Percentiles rank a stretch among this genome's conserved stretches.
Conservation (phyloP, 2,797 vertebrate species). For the Emys orbicularis region DNA sequence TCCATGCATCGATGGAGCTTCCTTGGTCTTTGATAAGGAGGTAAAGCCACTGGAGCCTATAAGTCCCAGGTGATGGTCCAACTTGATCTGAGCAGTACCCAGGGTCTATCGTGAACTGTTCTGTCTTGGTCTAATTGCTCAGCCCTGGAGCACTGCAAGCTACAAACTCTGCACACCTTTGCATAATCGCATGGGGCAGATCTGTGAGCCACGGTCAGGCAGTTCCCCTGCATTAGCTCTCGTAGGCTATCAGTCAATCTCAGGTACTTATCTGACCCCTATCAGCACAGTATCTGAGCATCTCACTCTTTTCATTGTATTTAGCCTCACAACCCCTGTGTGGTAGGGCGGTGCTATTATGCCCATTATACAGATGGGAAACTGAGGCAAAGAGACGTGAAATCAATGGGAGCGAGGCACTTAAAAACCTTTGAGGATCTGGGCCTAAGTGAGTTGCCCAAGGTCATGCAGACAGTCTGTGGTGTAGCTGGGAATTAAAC, state of each 20-base stretch:
- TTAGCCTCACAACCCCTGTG: not conserved
- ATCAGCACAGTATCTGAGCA: accelerated
- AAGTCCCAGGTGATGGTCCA: not conserved
- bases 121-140: not conserved
- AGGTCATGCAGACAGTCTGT: not conserved
- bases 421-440: too few relatives aligned
- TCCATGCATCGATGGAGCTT: not conserved
- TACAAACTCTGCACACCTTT: not conserved
- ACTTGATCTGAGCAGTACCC: accelerated
- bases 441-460: not conserved
- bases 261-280: accelerated
- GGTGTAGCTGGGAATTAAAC: not conserved
- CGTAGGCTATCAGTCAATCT: not conserved
- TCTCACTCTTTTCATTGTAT: not conserved
- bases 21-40: not conserved
- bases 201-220: accelerated
- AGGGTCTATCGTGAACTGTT: accelerated
- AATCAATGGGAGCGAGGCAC: not conserved
- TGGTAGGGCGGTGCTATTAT: not conserved
- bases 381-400: not conserved
- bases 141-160: accelerated
- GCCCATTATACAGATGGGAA: not conserved
- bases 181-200: not conserved
- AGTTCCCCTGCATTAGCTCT: accelerated
- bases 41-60: not conserved